Evolutionary conservation across 2,113 vertebrate genomes (phyloP).

Genomic region (Narcine bancroftii): DNA sequence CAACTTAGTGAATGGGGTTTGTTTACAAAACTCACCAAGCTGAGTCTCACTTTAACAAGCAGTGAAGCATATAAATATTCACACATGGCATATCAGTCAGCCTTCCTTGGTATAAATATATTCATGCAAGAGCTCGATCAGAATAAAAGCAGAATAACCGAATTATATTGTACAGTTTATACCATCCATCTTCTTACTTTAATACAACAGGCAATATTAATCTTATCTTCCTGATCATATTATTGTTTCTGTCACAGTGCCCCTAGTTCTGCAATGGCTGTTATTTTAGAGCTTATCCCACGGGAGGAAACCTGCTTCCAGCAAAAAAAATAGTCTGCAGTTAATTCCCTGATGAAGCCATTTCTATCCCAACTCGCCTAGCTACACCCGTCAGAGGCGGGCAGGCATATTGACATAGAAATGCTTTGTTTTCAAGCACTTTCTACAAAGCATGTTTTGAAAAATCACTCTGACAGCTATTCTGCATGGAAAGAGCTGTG

Average conservation of each 20-base stretch:
- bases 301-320: background rate
- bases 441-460: constrained; percentile 31
- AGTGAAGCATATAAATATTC: constrained; percentile 24
- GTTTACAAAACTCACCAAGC: constrained; percentile 19
- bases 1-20: constrained; percentile 20
- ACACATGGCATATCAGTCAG: background rate
- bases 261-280: background rate
- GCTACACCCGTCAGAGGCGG: background rate
- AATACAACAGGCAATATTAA: constrained; percentile 33
- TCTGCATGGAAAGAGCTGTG: background rate
- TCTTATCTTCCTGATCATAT: constrained; percentile 24
- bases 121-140: background rate
- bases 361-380: constrained; percentile 33
- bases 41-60: background rate
- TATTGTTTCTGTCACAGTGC: constrained; percentile 31
- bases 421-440: constrained; percentile 35
- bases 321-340: background rate
- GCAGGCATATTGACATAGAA: constrained; percentile 29
- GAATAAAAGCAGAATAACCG: background rate
- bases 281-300: constrained; percentile 1
- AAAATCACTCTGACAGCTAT: constrained; percentile 32
- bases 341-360: constrained; percentile 37
- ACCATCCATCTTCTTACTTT: constrained; percentile 5
- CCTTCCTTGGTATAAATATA: background rate
- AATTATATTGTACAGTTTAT: constrained; percentile 22